Conservation (phyloP, 1,140 invertebrate species). For the Diploscapter pachys region DNA sequence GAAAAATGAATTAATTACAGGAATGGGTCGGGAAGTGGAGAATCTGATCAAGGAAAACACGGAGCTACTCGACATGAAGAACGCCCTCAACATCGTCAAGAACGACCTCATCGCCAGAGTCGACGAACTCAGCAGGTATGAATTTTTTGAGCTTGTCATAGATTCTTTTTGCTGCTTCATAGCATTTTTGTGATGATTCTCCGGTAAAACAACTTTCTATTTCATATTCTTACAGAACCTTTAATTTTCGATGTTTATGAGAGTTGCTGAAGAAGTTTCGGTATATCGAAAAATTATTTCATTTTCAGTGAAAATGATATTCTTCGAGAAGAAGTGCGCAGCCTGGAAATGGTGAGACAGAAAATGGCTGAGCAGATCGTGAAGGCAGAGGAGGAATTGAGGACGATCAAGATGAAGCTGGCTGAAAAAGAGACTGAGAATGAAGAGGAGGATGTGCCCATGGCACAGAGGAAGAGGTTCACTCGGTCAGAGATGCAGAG, state of each 20-base stretch:
- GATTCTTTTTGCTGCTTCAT: constrained; percentile 1
- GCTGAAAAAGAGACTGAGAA: constrained; percentile 63
- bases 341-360: constrained; percentile 76
- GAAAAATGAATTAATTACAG: constrained; percentile 63
- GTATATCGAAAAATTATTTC: too few species aligned
- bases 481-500: constrained; percentile 97
- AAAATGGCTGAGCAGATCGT: constrained; percentile 75
- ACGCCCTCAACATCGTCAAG: constrained; percentile 98
- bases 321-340: constrained; percentile 82
- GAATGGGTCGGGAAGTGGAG: constrained; percentile 98
- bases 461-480: constrained; percentile 92
- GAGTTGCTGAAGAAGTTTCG: too few species aligned
- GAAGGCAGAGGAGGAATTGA: constrained; percentile 86
- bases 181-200: too few species aligned
- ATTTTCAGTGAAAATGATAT: constrained; percentile 84
- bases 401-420: constrained; percentile 73
- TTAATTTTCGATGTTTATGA: too few species aligned
- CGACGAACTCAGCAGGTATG: constrained; percentile 83
- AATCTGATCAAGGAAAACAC: constrained; percentile 99
- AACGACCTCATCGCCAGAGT: constrained; percentile 98
- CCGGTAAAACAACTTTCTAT: too few species aligned
- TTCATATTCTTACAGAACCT: too few species aligned
- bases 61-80: constrained; percentile 96
- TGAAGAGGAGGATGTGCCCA: constrained; percentile 79
- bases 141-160: constrained; percentile 30